Conservation (phyloP, 2,113 vertebrate genomes). For the Caretta caretta region DNA sequence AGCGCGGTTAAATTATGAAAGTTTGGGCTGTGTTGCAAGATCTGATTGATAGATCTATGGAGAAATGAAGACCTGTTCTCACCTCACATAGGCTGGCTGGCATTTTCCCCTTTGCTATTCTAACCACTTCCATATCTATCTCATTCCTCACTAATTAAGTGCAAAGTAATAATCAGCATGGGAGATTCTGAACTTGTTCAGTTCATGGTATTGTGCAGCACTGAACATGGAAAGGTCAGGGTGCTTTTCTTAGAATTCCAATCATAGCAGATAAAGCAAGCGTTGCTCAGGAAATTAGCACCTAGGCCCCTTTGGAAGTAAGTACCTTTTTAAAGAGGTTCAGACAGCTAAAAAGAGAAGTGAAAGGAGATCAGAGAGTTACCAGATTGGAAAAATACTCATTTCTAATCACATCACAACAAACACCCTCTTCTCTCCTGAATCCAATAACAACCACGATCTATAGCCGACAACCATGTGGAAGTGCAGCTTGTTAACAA, state of each 20-base stretch:
- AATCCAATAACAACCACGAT: not conserved
- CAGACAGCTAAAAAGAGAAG: not conserved
- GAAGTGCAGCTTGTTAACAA: not conserved
- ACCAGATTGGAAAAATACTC: not conserved
- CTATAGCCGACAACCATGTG: not conserved
- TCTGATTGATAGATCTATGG: not conserved
- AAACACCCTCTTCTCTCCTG: not conserved
- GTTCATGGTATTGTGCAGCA: not conserved
- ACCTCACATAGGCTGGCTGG: not conserved
- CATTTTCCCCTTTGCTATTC: not conserved
- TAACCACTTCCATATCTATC: not conserved
- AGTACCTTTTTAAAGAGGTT: not conserved
- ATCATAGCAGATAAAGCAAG: slow-evolving; percentile 13
- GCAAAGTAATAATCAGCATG: not conserved
- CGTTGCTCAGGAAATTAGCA: not conserved
- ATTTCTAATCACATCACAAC: not conserved
- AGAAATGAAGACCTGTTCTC: not conserved
- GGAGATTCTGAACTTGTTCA: not conserved
- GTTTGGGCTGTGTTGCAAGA: not conserved
- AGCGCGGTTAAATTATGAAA: accelerated
- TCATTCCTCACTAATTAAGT: not conserved
- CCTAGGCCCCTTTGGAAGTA: not conserved
- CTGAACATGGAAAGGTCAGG: not conserved
- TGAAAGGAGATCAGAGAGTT: not conserved
- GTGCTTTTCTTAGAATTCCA: slow-evolving; percentile 12